Base-by-base conservation (phyloP, 2,888 invertebrate species). In the Chaitophorus viminalis region DNA sequence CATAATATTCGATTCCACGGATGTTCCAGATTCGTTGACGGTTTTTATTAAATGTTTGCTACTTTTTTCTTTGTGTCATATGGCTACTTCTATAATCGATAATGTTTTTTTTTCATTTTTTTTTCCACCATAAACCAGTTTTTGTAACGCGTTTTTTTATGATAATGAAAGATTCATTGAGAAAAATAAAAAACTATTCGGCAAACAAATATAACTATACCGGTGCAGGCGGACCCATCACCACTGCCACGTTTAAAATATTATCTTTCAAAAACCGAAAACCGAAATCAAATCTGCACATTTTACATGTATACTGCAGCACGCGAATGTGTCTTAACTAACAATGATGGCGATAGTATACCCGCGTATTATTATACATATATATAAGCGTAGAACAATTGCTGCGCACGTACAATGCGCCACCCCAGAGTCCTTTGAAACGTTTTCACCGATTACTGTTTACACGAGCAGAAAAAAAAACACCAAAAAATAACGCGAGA, bases 121-220 rank as follows among this genome's bases (percentile, higher is more conserved):
- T 46, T 46, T 46, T 46, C 46, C 2, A 46, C 11, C 14, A 25
- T 39, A 78, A 86, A 86, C 85, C 85, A 36, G 85, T 86, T 86
- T 70, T 72, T 14, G 78, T 78, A 86, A 78, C 78, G 68, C n/a
- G 68, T 78, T 86, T 86, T n/a, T 85, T 78, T 78, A 75, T 70
- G 54, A 70, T 78, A 54, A 70, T 70, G 68, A 85, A 46, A 52
- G 21, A 70, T 78, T 78, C 85, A 72, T 86, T 86, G 70, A 86
- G 46, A 39, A 65, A 75, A 29, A 31, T 70, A 82, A 72, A 65
- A 54, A 74, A 72, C 72, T 17, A 33, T 60, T 65, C 84, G 46
- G 14, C 46, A 17, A 65, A 84, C 74, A 74, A 82, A 68, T 68
- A 11, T 68, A 6, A 60, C 60, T 60, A 60, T 25, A 60, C 60